A percentile compares a stretch with the other conserved stretches of the same genome.
phyloP scores from a whole-genome alignment of 2,888 invertebrate genomes.

The Heliconius charithonia region DNA sequence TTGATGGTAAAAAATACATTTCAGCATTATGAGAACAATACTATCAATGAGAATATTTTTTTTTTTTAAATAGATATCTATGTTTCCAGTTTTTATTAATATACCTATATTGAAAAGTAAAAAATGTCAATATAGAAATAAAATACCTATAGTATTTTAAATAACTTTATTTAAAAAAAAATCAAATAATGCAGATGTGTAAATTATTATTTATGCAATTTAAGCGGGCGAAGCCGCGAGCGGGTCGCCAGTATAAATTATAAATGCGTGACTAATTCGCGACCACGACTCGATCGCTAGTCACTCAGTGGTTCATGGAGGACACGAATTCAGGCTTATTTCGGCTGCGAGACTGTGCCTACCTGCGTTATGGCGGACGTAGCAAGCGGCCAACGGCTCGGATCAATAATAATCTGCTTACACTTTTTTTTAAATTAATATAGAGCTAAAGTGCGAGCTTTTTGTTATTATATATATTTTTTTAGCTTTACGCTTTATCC shows the following conservation, averaged over 20 bases:
- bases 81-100: too few relatives aligned
- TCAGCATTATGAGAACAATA: too few relatives aligned
- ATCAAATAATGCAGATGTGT: not conserved
- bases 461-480: not conserved
- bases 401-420: slow-evolving; percentile 7
- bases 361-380: not conserved
- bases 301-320: not conserved
- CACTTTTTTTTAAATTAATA: not conserved
- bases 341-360: not conserved
- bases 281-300: not conserved
- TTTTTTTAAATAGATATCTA: too few relatives aligned
- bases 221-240: too few relatives aligned
- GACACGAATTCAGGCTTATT: slow-evolving; percentile 16
- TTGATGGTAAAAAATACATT: not conserved
- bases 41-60: not conserved
- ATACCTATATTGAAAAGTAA: too few relatives aligned
- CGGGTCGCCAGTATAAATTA: not conserved
- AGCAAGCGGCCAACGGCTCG: not conserved
- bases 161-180: too few relatives aligned
- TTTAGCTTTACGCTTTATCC: too few relatives aligned
- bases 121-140: too few relatives aligned
- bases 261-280: not conserved
- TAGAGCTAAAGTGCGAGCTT: not conserved
- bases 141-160: too few relatives aligned
- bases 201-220: not conserved